phyloP scores from a whole-genome alignment of 2,113 vertebrate species.

The Oxyruncus cristatus region DNA sequence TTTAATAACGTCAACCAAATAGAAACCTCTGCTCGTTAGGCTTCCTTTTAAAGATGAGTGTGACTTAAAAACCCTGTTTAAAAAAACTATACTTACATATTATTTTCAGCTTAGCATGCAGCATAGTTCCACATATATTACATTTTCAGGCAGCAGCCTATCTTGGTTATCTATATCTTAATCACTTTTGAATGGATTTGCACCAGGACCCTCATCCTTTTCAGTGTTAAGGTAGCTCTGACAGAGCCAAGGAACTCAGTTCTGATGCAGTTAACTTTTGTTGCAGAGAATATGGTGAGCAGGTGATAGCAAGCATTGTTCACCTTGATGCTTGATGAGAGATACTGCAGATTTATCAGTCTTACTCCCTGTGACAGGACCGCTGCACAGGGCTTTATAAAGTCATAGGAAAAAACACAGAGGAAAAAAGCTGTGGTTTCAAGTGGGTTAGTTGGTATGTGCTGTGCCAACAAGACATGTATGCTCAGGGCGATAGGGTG shows the following conservation, averaged over 20 bases:
- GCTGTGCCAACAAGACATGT: not conserved
- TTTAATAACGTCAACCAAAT: not conserved
- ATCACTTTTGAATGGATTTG: not conserved
- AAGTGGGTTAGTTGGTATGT: not conserved
- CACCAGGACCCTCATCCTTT: not conserved
- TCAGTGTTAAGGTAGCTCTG: not conserved
- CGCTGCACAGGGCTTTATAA: not conserved
- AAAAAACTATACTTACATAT: not conserved
- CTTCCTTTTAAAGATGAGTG: not conserved
- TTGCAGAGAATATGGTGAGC: not conserved
- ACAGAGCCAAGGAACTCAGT: not conserved
- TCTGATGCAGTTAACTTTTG: not conserved
- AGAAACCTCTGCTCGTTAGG: not conserved
- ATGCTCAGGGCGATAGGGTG: rapidly evolving
- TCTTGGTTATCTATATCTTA: not conserved
- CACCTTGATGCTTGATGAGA: not conserved
- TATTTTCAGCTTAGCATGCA: not conserved
- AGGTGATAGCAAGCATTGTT: rapidly evolving
- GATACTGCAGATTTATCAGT: not conserved
- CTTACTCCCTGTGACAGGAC: rapidly evolving
- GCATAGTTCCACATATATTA: not conserved
- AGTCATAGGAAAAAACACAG: not conserved
- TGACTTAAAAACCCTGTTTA: not conserved
- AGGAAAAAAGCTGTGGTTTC: not conserved
- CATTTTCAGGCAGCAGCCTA: not conserved